Evolutionary conservation across 2,113 vertebrate genomes (phyloP).

Genomic region (Laterallus jamaicensis): DNA sequence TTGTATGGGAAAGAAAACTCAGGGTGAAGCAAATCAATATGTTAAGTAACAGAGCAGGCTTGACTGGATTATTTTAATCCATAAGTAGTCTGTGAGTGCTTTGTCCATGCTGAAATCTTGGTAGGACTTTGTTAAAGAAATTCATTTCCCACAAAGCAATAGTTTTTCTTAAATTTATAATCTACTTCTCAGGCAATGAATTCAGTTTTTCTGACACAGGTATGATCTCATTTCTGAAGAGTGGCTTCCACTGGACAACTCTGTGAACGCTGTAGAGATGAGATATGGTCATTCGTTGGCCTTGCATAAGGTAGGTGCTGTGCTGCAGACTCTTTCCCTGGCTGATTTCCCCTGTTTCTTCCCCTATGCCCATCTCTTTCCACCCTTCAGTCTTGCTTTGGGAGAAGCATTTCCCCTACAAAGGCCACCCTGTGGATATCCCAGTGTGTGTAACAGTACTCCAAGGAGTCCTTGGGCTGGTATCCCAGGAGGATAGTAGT

Average conservation of each 20-base stretch:
- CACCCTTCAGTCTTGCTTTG: not conserved
- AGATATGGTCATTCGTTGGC: conserved; percentile 94
- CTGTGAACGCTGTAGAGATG: conserved; percentile 84
- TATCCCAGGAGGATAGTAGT: not conserved
- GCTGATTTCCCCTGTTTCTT: not conserved
- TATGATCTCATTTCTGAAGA: conserved; percentile 85
- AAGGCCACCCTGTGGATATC: not conserved
- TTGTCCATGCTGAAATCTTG: not conserved
- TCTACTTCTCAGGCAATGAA: not conserved
- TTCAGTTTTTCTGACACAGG: conserved; percentile 63
- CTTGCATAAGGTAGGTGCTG: conserved; percentile 79
- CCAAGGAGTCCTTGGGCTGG: not conserved
- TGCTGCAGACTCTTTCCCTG: not conserved
- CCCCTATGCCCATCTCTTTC: not conserved
- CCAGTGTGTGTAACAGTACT: not conserved
- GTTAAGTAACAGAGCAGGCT: not conserved
- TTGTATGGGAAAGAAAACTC: not conserved
- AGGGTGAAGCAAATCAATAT: not conserved
- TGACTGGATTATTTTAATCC: not conserved
- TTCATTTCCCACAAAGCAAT: not conserved
- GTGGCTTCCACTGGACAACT: conserved; percentile 85
- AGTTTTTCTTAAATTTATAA: not conserved
- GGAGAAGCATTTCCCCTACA: not conserved
- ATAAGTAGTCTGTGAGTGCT: not conserved
- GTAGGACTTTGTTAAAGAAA: not conserved